Evolutionary conservation across 2,888 invertebrate species (phyloP), one percentile per base, ranked within the genome.

Genomic region (Limnephilus rhombicus): DNA sequence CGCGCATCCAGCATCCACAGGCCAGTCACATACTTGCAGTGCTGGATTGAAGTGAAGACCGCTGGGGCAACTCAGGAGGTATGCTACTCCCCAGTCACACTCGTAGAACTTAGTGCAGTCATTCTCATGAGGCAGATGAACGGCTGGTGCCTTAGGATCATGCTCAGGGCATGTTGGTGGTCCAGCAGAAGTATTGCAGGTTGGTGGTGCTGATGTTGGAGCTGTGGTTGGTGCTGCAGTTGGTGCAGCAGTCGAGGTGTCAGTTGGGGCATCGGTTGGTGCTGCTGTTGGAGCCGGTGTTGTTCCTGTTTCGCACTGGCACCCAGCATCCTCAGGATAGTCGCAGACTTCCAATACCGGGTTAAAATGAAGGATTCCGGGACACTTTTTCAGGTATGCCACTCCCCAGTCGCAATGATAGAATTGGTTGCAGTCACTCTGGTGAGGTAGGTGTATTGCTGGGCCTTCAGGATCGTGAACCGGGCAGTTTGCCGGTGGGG

Each of bases 331-430:
- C 18, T 41, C 34, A 37, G 90, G 92, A 81, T 53, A 91, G 80
- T 86, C 91, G 91, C 94, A 94, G 90, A 95, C 95, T 95, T 95
- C 95, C 13, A 95, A 91, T 3, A 85, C 68, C 45, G 94, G 94
- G 94, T 95, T 95, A 94, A 96, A 96, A 93, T 95, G 95, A 45
- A 95, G 94, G 0, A 93, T 91, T 0, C 80, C n/a, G 2, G 95
- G 93, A 87, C 96, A 96, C 34, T 94, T n/a, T 80, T 94, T 94
- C 31, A 94, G 93, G 1, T 95, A 94, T 89, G 94, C 94, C n/a
- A 94, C 87, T 87, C 95, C 95, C 95, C 95, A 95, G 68, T 95
- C 95, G 94, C 96, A 96, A 93, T 95, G 95, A 94, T 95, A 96
- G 95, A 95, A 96, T 5, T 94, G 93, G 88, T 91, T 93, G 94